Conservation (phyloP, 2,888 invertebrate species). For the Rapana venosa region DNA sequence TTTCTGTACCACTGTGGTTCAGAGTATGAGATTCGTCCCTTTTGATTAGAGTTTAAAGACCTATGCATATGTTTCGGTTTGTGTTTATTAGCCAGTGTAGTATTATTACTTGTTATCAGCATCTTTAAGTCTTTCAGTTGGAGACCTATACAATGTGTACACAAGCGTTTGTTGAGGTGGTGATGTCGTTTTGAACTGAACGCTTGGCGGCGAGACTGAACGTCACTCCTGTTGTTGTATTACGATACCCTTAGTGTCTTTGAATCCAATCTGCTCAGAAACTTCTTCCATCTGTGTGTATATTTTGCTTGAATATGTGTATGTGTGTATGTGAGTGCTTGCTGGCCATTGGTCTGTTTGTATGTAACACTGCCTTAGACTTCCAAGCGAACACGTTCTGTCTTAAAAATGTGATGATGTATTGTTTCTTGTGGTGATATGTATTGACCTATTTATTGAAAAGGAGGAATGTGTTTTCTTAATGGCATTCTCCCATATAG, state of each 20-base stretch:
- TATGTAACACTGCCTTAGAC: not conserved
- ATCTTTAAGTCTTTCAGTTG: not conserved
- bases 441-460: not conserved
- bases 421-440: not conserved
- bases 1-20: too few species aligned
- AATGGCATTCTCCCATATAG: not conserved
- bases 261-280: not conserved
- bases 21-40: too few species aligned
- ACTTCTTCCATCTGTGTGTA: not conserved
- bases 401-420: not conserved
- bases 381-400: not conserved
- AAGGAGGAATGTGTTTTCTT: not conserved
- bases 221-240: not conserved
- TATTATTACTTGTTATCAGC: not conserved
- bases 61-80: conserved; percentile 4
- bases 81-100: not conserved
- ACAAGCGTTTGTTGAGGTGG: not conserved
- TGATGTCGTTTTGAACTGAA: not conserved
- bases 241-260: not conserved
- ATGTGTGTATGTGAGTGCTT: not conserved
- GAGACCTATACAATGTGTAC: conserved; percentile 7
- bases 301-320: not conserved
- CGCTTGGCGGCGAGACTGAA: not conserved
- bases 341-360: not conserved
- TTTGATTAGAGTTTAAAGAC: not conserved